Evolutionary conservation across 1,140 invertebrate genomes (phyloP), one percentile per base, ranked within the genome.

Genomic region (Metopolophium dirhodum): DNA sequence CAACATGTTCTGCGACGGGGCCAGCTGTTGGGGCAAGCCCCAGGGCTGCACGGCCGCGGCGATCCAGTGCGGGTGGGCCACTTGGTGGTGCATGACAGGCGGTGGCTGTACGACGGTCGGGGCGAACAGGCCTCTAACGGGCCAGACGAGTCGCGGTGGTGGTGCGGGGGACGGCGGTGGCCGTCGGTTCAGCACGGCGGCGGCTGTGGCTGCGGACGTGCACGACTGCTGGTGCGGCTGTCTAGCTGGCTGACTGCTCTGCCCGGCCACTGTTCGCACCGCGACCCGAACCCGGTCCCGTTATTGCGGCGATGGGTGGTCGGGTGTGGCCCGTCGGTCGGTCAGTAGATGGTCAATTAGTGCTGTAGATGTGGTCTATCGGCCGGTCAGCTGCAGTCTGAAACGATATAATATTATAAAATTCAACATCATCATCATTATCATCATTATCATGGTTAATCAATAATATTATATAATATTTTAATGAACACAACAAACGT

Each of bases 31-130:
- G n/a, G 91, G 91, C 23, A 93, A 18, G 26, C 91, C 91, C 91
- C 91, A 93, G n/a, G 91, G 82, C 49, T 57, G 91, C 35, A 93
- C 91, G 51, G 91, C 82, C 35, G 91, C 91, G 2, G 91, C 91
- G 49, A 93, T 93, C 91, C 91, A 93, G 35, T 93, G 91, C 35
- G 91, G 91, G 45, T 93, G 91, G 23, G 91, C 91, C 35, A 93
- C 91, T 14, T 93, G 91, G 14, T 93, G 91, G 82, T 93, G 91
- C 91, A 93, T 93, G 68, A 23, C 47, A 22, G 68, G 23, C 26
- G 45, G 26, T 3, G 90, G 23, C 22, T 61, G 89, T 45, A 26
- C 57, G 41, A 9, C 18, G 61, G 30, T 82, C 61, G 26, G 45
- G 26, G 30, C 18, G 57, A 30, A 61, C 20, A 41, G 26, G 57